Percentiles rank a stretch among this genome's conserved stretches.
These are phyloP conservation scores for Dendrophyllia cribrosa DNA, from an alignment of 64 coral and sea anemone species.

Conservation along the genomic window DNA sequence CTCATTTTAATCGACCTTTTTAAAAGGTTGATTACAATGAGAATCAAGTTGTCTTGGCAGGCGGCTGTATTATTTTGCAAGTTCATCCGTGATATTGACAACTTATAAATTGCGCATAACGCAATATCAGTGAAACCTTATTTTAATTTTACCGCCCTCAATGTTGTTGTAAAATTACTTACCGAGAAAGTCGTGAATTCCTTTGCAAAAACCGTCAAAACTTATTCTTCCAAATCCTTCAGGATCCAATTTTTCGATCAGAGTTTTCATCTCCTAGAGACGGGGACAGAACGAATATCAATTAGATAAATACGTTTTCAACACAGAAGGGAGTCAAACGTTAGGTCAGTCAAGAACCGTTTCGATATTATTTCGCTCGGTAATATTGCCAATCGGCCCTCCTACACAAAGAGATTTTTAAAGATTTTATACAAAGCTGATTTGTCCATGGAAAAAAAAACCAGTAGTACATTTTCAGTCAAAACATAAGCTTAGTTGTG, in stretches of 20 bases:
- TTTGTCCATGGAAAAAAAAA: background rate
- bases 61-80: too few species aligned
- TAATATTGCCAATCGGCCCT: too few species aligned
- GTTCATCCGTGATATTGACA: background rate
- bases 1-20: background rate
- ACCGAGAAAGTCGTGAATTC: constrained; percentile 97
- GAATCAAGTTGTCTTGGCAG: too few species aligned
- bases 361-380: background rate
- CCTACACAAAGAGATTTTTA: too few species aligned
- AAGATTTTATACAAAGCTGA: too few species aligned
- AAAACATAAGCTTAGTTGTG: background rate
- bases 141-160: background rate
- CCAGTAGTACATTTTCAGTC: background rate
- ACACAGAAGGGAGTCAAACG: background rate
- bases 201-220: constrained; percentile 91
- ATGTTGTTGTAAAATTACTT: constrained; percentile 17
- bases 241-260: constrained; percentile 90
- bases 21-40: too few species aligned
- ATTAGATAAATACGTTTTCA: constrained; percentile 1
- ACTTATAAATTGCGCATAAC: background rate
- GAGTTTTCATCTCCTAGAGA: constrained; percentile 83
- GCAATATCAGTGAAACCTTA: background rate
- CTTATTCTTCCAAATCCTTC: constrained; percentile 85
- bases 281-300: constrained; percentile 12
- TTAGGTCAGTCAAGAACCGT: background rate